Conservation (phyloP, 2,888 invertebrate species). For the Pachycephus smyrnensis region DNA sequence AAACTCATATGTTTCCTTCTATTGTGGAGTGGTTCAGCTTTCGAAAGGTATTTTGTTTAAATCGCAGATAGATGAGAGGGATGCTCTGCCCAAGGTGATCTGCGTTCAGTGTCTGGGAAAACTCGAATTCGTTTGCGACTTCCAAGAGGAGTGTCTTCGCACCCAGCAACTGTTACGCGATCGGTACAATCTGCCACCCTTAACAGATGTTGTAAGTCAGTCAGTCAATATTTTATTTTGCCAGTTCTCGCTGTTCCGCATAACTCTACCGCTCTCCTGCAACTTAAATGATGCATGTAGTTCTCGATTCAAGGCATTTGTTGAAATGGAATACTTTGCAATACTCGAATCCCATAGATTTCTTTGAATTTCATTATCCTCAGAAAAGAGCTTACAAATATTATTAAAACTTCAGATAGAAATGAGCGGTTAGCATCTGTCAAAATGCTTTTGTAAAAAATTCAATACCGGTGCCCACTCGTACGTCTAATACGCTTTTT, state of each 20-base stretch:
- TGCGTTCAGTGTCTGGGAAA: slow-evolving; percentile 66
- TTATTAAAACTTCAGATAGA: background rate
- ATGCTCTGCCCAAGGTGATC: slow-evolving; percentile 65
- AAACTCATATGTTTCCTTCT: background rate
- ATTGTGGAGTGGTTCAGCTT: background rate
- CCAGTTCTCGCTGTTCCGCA: slow-evolving; percentile 4
- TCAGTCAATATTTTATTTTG: slow-evolving; percentile 39
- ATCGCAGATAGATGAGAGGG: slow-evolving; percentile 65
- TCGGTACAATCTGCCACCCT: slow-evolving; percentile 62
- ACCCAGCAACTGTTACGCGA: slow-evolving; percentile 63
- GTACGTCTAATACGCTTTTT: slow-evolving; percentile 51
- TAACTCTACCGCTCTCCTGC: slow-evolving; percentile 24
- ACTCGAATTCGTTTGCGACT: slow-evolving; percentile 66
- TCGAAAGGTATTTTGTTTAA: slow-evolving; percentile 48
- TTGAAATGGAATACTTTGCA: background rate
- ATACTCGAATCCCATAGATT: background rate
- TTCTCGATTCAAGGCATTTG: background rate
- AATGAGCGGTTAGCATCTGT: background rate
- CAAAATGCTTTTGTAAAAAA: background rate
- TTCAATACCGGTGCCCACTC: slow-evolving; percentile 36
- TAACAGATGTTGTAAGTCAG: slow-evolving; percentile 61
- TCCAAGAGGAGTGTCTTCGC: slow-evolving; percentile 66
- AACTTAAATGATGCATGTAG: background rate
- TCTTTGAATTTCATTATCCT: background rate
- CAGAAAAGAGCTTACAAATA: background rate